Evolutionary conservation across 2,888 invertebrate genomes (phyloP).

Genomic region (Dione juno): DNA sequence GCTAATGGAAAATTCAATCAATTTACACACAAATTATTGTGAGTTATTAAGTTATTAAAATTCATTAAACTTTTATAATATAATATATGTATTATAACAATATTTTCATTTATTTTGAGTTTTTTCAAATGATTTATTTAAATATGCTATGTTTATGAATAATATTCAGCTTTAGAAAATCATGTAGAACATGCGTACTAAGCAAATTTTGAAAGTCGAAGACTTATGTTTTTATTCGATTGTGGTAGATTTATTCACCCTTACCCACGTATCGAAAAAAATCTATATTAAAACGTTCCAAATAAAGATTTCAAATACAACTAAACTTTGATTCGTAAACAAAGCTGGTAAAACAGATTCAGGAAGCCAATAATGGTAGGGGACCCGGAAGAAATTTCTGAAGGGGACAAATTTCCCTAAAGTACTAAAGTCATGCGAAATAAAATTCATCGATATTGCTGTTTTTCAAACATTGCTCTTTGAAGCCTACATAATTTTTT

Average conservation of each 20-base stretch:
- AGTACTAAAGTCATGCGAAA: conserved; percentile 76
- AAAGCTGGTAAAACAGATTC: conserved; percentile 76
- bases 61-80: too few species aligned
- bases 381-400: conserved; percentile 63
- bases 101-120: too few species aligned
- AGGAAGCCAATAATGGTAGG: conserved; percentile 76
- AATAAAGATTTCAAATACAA: conserved; percentile 61
- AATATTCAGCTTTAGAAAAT: too few species aligned
- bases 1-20: not conserved
- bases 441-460: conserved; percentile 77
- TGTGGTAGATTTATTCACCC: conserved; percentile 23
- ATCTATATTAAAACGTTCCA: conserved; percentile 32
- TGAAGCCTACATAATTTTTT: conserved; percentile 44
- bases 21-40: too few species aligned
- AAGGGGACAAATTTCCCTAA: conserved; percentile 73
- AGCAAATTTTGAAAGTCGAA: too few species aligned
- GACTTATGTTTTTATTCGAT: not conserved
- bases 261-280: not conserved
- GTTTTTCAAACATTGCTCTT: conserved; percentile 59
- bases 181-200: too few species aligned
- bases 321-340: conserved; percentile 70
- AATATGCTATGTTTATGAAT: too few species aligned
- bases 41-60: too few species aligned
- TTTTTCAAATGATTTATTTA: too few species aligned
- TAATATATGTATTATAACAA: too few species aligned